Base-by-base conservation (phyloP, 1,140 invertebrate species). In the Penaeus indicus region DNA sequence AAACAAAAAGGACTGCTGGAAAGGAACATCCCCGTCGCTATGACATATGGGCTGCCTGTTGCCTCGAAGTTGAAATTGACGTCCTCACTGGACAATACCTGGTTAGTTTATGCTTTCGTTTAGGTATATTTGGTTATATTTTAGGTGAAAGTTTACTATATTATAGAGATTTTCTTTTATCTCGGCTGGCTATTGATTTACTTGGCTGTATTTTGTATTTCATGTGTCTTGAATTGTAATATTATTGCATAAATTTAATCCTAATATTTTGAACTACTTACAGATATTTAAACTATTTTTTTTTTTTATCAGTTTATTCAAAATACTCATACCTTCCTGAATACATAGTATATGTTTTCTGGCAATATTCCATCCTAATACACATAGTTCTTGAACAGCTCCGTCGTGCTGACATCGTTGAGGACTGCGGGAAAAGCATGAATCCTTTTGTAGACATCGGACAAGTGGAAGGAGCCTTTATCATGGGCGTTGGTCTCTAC, bases 401-500 rank as follows among this genome's bases (percentile, higher is more conserved):
- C 21, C 88, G 88, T n/a, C 91, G 93, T 61, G 92, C 92, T 13
- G 93, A 94, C 90, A 91, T 94, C 18, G 91, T 93, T 47, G 93
- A 93, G 90, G 93, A 94, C 90, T 92, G 92, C 84, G 93, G 93
- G 75, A 90, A 90, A 22, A 91, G 91, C 84, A 63, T 92, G 83
- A 97, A 94, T 92, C 96, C 96, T 0, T 93, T 95, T 75, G 93
- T 97, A 25, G 97, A 98, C 92, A 93, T 98, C 54, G 97, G 97
- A 61, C 97, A 98, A 93, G 94, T 96, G 10, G 97, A 98, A 94
- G 97, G 97, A 8, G 96, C 96, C 0, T 97, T 97, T 92, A 93
- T 97, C 1, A 98, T 98, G 97, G 96, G 96, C 11, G 91, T 97
- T 16, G 97, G 97, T 10, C 96, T 96, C 90, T 97, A 95, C 94